A percentile compares a stretch with the other conserved stretches of the same genome.
Evolutionary conservation across 2,113 vertebrate genomes (phyloP).

Genomic region (Stigmatopora argus): DNA sequence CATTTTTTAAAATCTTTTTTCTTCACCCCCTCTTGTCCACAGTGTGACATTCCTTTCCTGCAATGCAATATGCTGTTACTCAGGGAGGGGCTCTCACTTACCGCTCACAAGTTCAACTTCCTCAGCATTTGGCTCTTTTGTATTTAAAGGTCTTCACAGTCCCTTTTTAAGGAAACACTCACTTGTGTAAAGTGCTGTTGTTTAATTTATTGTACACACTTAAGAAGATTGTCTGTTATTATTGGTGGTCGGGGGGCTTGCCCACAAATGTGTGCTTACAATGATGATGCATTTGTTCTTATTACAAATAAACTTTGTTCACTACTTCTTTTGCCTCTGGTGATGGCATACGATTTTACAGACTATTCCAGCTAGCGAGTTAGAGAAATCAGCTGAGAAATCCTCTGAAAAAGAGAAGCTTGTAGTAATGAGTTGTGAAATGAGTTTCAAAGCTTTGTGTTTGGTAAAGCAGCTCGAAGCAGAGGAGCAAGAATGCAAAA

Average conservation of each 20-base stretch:
- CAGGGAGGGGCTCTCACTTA: conserved; percentile 21
- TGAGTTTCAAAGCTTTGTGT: conserved; percentile 31
- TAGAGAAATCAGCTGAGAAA: conserved; percentile 15
- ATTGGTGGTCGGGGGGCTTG: not conserved
- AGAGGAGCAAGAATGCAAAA: conserved; percentile 1
- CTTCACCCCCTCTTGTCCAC: conserved; percentile 31
- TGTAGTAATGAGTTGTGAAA: conserved; percentile 48
- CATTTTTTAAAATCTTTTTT: not conserved
- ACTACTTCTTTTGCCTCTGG: conserved; percentile 22
- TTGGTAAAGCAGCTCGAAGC: conserved; percentile 7
- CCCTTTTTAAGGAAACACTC: not conserved
- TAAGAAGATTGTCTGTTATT: not conserved
- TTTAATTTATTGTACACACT: not conserved
- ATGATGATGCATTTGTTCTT: not conserved
- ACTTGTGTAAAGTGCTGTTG: not conserved
- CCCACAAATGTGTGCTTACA: not conserved
- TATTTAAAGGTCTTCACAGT: not conserved
- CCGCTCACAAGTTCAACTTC: conserved; percentile 8
- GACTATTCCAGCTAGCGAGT: not conserved
- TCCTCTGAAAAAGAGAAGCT: conserved; percentile 22
- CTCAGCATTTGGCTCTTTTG: not conserved
- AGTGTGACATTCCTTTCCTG: conserved; percentile 43
- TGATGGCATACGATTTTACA: not conserved
- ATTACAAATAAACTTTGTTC: conserved; percentile 4
- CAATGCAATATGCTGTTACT: conserved; percentile 20